phyloP scores from a whole-genome alignment of 2,113 vertebrate species.

The human region DNA sequence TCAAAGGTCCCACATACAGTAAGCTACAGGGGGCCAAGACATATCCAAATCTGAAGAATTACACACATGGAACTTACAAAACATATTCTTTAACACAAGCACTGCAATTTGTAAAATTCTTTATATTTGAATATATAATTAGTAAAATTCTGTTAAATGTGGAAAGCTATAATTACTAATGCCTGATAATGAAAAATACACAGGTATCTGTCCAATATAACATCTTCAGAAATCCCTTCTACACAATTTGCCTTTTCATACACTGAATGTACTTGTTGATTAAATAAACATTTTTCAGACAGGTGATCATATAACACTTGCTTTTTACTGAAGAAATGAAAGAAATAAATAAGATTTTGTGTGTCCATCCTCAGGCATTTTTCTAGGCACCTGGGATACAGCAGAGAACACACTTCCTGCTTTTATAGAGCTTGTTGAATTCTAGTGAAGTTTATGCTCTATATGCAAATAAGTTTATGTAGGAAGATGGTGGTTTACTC shows the following conservation, averaged over 20 bases:
- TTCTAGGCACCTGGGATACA: background rate
- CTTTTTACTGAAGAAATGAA: too few species aligned
- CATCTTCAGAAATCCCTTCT: background rate
- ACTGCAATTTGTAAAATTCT: background rate
- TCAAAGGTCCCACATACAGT: background rate
- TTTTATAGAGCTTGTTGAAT: background rate
- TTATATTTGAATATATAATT: background rate
- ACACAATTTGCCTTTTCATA: background rate
- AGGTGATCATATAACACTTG: background rate
- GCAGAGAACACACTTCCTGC: background rate
- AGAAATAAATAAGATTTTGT: background rate
- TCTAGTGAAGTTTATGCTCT: background rate
- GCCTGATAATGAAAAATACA: background rate
- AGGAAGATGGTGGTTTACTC: background rate
- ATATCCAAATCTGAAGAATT: background rate
- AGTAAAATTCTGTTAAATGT: slow-evolving; percentile 3
- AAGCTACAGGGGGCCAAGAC: background rate
- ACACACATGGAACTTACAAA: background rate
- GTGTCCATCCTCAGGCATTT: background rate
- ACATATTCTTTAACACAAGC: background rate
- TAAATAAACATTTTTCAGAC: background rate
- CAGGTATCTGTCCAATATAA: background rate
- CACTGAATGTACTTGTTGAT: background rate
- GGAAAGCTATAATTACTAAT: background rate
- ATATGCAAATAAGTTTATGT: background rate